These are phyloP conservation scores for Ploceus nigricollis DNA, from an alignment of 2,113 vertebrate genomes.

Conservation along the genomic window DNA sequence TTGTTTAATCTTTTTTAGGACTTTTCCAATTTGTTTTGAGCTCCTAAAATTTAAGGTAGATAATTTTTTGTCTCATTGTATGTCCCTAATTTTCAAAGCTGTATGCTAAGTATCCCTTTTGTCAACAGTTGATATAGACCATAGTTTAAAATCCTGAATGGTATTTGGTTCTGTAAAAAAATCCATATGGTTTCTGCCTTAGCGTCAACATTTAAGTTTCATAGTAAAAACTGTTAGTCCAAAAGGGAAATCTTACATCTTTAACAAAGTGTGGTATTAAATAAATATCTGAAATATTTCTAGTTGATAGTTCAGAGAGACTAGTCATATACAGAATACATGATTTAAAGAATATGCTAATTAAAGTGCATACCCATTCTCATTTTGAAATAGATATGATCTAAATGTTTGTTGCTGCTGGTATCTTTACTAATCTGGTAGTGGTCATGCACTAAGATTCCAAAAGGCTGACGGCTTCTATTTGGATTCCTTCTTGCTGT, in stretches of 20 bases:
- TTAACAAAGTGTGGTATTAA: not conserved
- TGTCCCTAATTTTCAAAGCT: not conserved
- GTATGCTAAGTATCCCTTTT: not conserved
- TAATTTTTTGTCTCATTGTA: not conserved
- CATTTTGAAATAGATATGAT: constrained; percentile 46
- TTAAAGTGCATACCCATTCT: not conserved
- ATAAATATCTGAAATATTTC: not conserved
- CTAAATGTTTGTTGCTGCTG: constrained; percentile 15
- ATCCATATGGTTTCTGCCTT: not conserved
- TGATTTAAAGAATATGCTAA: not conserved
- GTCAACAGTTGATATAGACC: not conserved
- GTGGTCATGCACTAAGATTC: constrained; percentile 56
- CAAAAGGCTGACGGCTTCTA: constrained; percentile 55
- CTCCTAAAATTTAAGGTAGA: not conserved
- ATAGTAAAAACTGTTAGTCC: not conserved
- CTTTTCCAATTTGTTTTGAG: not conserved
- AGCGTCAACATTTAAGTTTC: not conserved
- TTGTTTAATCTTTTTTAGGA: not conserved
- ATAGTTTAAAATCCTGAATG: not conserved
- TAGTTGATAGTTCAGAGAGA: not conserved
- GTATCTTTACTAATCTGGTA: constrained; percentile 46
- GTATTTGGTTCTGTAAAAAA: not conserved
- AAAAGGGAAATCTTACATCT: not conserved
- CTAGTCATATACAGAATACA: not conserved
- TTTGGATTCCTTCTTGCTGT: constrained; percentile 40